Conservation (phyloP, 2,797 vertebrate genomes). For the Nyctalus aviator region DNA sequence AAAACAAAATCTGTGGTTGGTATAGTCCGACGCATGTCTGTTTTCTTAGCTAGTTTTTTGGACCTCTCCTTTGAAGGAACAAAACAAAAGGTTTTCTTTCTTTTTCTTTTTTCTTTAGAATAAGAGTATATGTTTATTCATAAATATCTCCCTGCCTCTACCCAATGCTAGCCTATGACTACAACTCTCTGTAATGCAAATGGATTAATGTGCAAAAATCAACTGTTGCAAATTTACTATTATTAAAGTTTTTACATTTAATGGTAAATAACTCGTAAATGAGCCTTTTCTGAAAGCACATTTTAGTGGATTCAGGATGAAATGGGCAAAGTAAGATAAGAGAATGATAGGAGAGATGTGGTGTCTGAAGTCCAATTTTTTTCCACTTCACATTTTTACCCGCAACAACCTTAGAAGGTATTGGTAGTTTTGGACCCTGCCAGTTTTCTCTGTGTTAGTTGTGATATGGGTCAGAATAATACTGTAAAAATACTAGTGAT, state of each 20-base stretch:
- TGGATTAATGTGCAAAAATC: background rate
- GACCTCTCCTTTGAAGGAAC: background rate
- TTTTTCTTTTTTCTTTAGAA: background rate
- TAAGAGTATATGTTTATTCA: background rate
- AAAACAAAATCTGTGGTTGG: background rate
- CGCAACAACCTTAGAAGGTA: background rate
- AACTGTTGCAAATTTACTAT: background rate
- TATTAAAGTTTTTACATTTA: background rate
- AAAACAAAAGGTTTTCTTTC: background rate
- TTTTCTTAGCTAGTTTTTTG: slow-evolving; percentile 52
- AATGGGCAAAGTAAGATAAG: background rate
- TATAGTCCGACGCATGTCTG: background rate
- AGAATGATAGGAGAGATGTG: background rate
- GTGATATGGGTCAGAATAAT: background rate
- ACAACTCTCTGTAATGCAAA: background rate
- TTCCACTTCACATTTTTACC: background rate
- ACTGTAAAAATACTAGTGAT: background rate
- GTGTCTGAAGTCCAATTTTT: background rate
- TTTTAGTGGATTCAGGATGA: slow-evolving; percentile 2
- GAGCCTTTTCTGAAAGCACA: background rate
- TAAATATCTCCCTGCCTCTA: background rate
- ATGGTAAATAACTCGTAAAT: background rate
- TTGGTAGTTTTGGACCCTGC: background rate
- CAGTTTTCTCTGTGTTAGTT: background rate
- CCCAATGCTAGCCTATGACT: background rate